These are phyloP conservation scores for Microchrysa polita DNA, from an alignment of 2,888 invertebrate species.

Conservation along the genomic window DNA sequence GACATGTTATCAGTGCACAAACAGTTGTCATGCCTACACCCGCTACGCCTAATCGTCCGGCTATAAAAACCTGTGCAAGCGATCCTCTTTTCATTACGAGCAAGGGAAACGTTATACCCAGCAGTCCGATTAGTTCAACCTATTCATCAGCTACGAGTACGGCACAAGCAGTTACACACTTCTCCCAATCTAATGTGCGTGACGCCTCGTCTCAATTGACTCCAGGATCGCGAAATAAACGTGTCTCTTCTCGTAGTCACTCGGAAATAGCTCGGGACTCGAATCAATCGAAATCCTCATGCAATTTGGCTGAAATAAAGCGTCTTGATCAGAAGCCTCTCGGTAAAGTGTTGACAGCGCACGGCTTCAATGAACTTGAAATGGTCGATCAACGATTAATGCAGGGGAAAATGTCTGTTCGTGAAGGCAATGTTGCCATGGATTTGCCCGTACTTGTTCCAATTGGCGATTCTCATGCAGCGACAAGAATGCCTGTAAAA, in stretches of 20 bases:
- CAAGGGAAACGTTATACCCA: conserved; percentile 57
- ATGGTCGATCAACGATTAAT: not conserved
- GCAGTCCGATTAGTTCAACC: conserved; percentile 60
- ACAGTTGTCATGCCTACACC: conserved; percentile 55
- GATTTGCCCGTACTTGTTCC: conserved; percentile 56
- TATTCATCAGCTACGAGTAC: conserved; percentile 51
- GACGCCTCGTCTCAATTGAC: not conserved
- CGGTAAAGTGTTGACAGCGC: conserved; percentile 43
- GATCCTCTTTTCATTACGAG: conserved; percentile 53
- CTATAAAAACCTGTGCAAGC: conserved; percentile 50
- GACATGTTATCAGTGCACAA: conserved; percentile 55
- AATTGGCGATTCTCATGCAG: conserved; percentile 47
- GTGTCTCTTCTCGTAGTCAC: not conserved
- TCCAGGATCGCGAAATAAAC: not conserved
- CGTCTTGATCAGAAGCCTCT: conserved; percentile 42
- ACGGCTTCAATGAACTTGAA: conserved; percentile 42
- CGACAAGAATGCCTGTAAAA: conserved; percentile 6
- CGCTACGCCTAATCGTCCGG: conserved; percentile 46
- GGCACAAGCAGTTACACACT: not conserved
- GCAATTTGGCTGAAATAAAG: conserved; percentile 44
- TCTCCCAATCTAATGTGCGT: not conserved
- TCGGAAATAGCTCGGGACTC: not conserved
- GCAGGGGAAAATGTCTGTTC: conserved; percentile 6
- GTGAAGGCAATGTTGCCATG: not conserved
- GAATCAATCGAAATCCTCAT: not conserved